phyloP scores from a whole-genome alignment of 2,113 vertebrate genomes.

The Vireo altiloquus region DNA sequence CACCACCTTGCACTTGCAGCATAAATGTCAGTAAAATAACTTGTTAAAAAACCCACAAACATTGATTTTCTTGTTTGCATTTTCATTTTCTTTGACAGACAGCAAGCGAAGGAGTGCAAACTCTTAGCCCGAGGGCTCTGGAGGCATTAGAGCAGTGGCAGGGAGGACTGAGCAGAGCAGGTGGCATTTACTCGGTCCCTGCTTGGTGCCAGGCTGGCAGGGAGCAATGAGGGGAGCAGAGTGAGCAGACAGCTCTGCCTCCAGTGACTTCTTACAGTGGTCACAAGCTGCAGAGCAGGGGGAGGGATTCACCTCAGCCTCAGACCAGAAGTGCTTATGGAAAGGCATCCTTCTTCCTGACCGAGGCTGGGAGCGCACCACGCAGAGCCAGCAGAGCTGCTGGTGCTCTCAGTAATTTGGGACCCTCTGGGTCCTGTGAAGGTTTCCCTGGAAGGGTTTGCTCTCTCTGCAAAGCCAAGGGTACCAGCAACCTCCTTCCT shows the following conservation, averaged over 20 bases:
- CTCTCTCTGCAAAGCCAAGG: not conserved
- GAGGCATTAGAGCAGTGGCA: not conserved
- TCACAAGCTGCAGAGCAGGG: not conserved
- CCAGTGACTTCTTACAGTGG: too few relatives aligned
- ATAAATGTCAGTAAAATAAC: not conserved
- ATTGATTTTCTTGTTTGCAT: not conserved
- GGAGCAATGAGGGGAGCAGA: not conserved
- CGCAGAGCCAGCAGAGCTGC: not conserved
- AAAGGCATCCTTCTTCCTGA: not conserved
- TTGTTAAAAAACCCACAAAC: accelerated
- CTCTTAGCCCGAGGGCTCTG: not conserved
- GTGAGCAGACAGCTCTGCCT: not conserved
- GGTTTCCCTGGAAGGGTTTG: not conserved
- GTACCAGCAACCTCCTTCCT: not conserved
- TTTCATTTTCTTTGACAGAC: not conserved
- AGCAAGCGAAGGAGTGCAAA: not conserved
- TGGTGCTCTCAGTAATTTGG: not conserved
- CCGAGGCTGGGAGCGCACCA: not conserved
- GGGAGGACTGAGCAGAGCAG: not conserved
- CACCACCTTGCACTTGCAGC: not conserved
- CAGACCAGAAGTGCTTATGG: not conserved
- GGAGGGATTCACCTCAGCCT: not conserved
- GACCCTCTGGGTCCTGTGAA: not conserved
- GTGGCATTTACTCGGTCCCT: not conserved
- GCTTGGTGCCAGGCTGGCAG: not conserved